These are phyloP conservation scores for Amorpha juglandis DNA, from an alignment of 2,888 invertebrate species.

Conservation along the genomic window DNA sequence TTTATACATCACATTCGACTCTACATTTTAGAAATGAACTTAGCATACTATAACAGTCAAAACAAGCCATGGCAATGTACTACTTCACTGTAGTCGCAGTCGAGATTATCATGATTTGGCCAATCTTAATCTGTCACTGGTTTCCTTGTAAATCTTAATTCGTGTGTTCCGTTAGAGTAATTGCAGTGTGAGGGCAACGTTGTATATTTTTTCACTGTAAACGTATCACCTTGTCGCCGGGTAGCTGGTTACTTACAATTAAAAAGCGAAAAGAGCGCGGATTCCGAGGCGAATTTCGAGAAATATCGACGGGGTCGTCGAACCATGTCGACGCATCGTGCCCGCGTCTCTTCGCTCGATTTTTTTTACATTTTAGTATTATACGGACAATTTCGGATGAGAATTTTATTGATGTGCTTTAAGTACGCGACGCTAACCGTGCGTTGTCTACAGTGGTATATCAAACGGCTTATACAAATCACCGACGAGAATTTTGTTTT, in stretches of 20 bases:
- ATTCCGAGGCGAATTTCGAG: slow-evolving; percentile 81
- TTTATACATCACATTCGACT: slow-evolving; percentile 3
- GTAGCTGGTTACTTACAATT: slow-evolving; percentile 80
- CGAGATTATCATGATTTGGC: slow-evolving; percentile 40
- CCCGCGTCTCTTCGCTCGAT: slow-evolving; percentile 70
- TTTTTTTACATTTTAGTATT: slow-evolving; percentile 69
- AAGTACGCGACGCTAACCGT: slow-evolving; percentile 34
- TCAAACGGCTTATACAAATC: slow-evolving; percentile 1
- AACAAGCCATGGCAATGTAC: neutral
- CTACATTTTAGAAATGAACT: neutral
- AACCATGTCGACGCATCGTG: slow-evolving; percentile 79
- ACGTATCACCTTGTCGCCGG: slow-evolving; percentile 78
- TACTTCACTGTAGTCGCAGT: too few relatives aligned
- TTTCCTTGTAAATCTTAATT: slow-evolving; percentile 73
- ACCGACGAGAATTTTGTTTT: neutral
- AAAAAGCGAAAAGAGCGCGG: slow-evolving; percentile 81
- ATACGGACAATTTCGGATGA: slow-evolving; percentile 63
- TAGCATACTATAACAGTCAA: neutral
- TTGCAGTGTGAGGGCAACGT: slow-evolving; percentile 64
- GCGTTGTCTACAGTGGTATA: slow-evolving; percentile 18
- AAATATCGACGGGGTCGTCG: slow-evolving; percentile 82
- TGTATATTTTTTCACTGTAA: slow-evolving; percentile 72
- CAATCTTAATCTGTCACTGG: slow-evolving; percentile 61
- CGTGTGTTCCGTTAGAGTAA: slow-evolving; percentile 76
- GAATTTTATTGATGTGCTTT: slow-evolving; percentile 53